Base-by-base conservation (phyloP, 2,797 vertebrate genomes). In the Glossophaga mutica region DNA sequence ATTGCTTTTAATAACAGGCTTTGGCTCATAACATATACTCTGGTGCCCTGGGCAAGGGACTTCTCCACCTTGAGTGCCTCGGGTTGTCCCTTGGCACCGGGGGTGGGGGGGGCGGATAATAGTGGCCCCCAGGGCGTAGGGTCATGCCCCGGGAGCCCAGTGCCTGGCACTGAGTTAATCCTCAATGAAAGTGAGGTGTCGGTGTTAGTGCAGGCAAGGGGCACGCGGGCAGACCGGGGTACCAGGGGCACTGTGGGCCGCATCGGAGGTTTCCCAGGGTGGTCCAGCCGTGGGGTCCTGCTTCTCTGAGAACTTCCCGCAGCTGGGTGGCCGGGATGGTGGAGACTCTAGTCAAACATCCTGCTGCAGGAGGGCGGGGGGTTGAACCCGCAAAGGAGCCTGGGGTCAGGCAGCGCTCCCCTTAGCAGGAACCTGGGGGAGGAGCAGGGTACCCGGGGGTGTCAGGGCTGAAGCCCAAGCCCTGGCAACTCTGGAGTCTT, bases 301-400 rank as follows among this genome's bases (percentile, higher is more conserved):
- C 15, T 21, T 82, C 52, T 29, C 19, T 5, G 46, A 55, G 59
- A 50, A 82, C 12, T 15, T 32, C 81, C 34, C 6, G 29, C 6
- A 7, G 34, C 59, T 34, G 0, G 24, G 19, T 4, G 22, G 44
- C n/a, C 15, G 15, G 26, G 19, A 26, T 16, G 26, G 32, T 7
- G 26, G 52, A 18, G 50, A 6, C 50, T 59, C 32, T 19, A n/a
- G n/a, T 18, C 4, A 1, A 55, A 9, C 1, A 24, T 5, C 6
- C 77, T 0, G 3, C 32, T 52, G 6, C 2, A 6, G 55, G 44
- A 12, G 22, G 0, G n/a, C n/a, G n/a, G 12, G 2, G n/a, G 0
- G 8, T 73, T 24, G 65, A 32, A 19, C 48, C 50, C 48, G 8
- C 32, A 26, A 16, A 79, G 44, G 26, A 62, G 65, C n/a, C 71